phyloP scores from a whole-genome alignment of 2,113 vertebrate genomes.

The Mustela lutreola region DNA sequence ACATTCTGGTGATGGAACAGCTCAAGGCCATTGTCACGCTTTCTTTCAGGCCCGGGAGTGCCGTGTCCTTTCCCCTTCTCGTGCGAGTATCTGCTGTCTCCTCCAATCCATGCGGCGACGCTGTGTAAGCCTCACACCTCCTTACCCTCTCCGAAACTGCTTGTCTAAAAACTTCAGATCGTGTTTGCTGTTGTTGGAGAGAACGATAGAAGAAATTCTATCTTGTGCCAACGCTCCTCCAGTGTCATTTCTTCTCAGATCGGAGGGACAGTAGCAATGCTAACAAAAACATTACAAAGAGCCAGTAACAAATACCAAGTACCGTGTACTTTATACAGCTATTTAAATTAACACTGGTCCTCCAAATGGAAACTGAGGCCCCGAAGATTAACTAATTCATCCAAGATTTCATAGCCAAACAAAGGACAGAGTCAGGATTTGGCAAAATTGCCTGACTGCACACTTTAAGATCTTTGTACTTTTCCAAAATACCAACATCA shows the following conservation, averaged over 20 bases:
- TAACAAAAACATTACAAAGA: neutral
- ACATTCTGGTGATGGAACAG: neutral
- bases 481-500: neutral
- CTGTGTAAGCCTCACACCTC: neutral
- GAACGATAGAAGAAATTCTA: neutral
- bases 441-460: neutral
- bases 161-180: neutral
- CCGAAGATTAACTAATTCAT: neutral
- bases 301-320: rapidly evolving
- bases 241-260: neutral
- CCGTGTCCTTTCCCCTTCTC: rapidly evolving
- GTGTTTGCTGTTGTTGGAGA: neutral
- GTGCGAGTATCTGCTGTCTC: neutral
- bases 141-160: neutral
- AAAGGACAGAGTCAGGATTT: neutral
- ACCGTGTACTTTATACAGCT: neutral
- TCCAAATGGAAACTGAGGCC: neutral
- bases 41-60: neutral
- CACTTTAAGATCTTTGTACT: neutral
- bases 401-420: neutral
- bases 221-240: neutral
- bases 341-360: neutral
- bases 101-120: rapidly evolving
- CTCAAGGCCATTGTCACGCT: neutral
- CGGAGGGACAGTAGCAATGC: neutral